phyloP scores from a whole-genome alignment of 92 coral and sea anemone species.

The Parazoanthus swiftii region DNA sequence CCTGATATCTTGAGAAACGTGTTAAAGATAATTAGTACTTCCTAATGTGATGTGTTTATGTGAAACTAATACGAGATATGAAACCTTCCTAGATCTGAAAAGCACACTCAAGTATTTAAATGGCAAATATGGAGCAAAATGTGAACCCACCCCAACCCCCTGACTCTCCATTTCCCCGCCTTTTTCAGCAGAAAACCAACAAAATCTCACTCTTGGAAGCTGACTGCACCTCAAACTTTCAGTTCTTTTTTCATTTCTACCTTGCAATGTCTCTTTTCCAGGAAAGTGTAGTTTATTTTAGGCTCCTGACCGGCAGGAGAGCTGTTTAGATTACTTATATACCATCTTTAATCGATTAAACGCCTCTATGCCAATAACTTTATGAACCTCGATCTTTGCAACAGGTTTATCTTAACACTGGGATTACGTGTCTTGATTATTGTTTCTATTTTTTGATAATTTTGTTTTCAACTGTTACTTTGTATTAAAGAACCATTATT shows the following conservation, averaged over 20 bases:
- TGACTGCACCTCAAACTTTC: neutral
- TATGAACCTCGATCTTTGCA: neutral
- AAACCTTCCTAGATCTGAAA: neutral
- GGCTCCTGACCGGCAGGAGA: slow-evolving; percentile 27
- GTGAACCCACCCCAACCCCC: neutral
- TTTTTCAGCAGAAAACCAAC: neutral
- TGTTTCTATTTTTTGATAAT: too few relatives aligned
- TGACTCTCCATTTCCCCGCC: slow-evolving; percentile 5
- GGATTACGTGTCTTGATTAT: too few relatives aligned
- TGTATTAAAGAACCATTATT: too few relatives aligned
- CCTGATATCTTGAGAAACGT: too few relatives aligned
- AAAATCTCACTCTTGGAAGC: neutral
- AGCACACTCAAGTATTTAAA: neutral
- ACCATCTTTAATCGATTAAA: neutral
- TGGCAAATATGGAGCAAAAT: neutral
- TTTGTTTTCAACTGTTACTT: too few relatives aligned
- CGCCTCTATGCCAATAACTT: neutral
- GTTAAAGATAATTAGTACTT: too few relatives aligned
- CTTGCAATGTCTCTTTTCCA: neutral
- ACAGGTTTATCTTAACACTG: neutral
- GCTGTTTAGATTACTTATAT: neutral
- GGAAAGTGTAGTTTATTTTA: neutral
- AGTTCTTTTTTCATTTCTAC: neutral
- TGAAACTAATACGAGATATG: too few relatives aligned
- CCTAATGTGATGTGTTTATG: too few relatives aligned